phyloP scores from a whole-genome alignment of 2,888 invertebrate species.

The Habrosyne pyritoides region DNA sequence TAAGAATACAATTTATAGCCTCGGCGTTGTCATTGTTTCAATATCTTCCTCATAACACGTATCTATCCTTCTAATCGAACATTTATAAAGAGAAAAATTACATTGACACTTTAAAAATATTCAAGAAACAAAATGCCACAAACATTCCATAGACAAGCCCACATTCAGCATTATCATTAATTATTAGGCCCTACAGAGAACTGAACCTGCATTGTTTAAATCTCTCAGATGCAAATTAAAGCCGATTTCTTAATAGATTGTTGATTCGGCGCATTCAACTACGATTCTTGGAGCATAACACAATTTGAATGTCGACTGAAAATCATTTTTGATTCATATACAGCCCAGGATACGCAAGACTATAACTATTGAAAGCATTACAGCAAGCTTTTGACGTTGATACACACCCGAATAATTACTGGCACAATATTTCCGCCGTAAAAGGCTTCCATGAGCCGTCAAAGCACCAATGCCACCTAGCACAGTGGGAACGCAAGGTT shows the following conservation, averaged over 20 bases:
- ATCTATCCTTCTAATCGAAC: constrained; percentile 5
- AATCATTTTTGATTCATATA: no score
- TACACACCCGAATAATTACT: constrained; percentile 26
- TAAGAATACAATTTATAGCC: constrained; percentile 42
- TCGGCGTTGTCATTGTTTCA: constrained; percentile 40
- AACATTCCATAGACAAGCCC: no score
- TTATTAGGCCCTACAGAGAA: no score
- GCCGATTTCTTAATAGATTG: no score
- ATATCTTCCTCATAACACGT: constrained; percentile 20
- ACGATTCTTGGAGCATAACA: no score
- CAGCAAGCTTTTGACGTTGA: constrained; percentile 14
- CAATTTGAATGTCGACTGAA: no score
- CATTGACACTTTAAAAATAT: neutral
- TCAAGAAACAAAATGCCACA: no score
- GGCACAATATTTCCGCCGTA: constrained; percentile 49
- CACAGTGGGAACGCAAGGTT: constrained; percentile 62
- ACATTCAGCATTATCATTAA: no score
- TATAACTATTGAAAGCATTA: neutral
- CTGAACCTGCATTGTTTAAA: no score
- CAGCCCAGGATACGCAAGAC: no score
- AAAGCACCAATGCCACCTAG: constrained; percentile 53
- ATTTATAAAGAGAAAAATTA: neutral
- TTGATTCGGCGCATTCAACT: no score
- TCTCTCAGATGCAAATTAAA: no score
- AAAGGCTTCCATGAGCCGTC: constrained; percentile 46